These are phyloP conservation scores for Cherax quadricarinatus DNA, from an alignment of 1,140 invertebrate genomes.

Conservation along the genomic window DNA sequence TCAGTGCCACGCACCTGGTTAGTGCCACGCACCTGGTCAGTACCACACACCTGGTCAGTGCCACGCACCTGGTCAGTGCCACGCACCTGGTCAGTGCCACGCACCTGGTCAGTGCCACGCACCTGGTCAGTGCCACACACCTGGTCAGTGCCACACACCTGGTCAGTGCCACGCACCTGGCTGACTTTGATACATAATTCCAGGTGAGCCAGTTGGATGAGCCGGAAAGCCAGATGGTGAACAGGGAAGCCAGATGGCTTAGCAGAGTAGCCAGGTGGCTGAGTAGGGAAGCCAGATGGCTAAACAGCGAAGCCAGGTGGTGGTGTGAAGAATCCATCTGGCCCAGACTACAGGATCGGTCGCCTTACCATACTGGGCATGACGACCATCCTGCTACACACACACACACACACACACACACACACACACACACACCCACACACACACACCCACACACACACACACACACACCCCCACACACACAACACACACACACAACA, in stretches of 20 bases:
- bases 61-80: too few relatives aligned
- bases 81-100: too few relatives aligned
- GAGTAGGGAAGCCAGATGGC: neutral
- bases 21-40: neutral
- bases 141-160: slow-evolving; percentile 17
- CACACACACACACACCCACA: too few relatives aligned
- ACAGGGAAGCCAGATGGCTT: too few relatives aligned
- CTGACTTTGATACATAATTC: neutral
- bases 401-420: too few relatives aligned
- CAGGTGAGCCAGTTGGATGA: neutral
- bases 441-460: too few relatives aligned
- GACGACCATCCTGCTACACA: too few relatives aligned
- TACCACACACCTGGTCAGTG: neutral
- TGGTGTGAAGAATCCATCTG: neutral
- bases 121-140: neutral
- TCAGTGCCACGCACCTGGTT: too few relatives aligned
- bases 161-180: too few relatives aligned
- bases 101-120: neutral
- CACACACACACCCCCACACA: too few relatives aligned
- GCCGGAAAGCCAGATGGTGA: neutral
- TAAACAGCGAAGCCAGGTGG: neutral
- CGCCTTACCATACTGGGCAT: slow-evolving; percentile 40
- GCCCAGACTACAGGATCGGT: slow-evolving; percentile 25
- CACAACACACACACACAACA: neutral
- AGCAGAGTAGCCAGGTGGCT: slow-evolving; percentile 2